Evolutionary conservation across 2,888 invertebrate genomes (phyloP).

Genomic region (Laspeyria flexula): DNA sequence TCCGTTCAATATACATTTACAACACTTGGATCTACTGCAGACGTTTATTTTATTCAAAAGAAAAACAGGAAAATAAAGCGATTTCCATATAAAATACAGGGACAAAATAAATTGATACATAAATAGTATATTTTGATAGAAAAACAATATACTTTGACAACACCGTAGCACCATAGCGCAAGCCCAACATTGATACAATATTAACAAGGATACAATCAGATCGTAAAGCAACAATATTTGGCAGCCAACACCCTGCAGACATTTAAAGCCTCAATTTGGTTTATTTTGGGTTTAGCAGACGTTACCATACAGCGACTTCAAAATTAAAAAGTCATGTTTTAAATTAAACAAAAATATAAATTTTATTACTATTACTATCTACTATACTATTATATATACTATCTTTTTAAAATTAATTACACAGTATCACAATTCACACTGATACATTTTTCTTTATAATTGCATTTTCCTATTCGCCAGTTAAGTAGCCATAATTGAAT

Average conservation of each 20-base stretch:
- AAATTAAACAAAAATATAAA: too few relatives aligned
- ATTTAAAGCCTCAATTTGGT: conserved; percentile 75
- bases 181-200: conserved; percentile 67
- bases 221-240: conserved; percentile 57
- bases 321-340: background rate
- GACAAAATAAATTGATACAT: too few relatives aligned
- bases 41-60: conserved; percentile 36
- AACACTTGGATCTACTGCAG: conserved; percentile 80
- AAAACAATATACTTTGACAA: conserved; percentile 58
- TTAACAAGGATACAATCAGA: conserved; percentile 51
- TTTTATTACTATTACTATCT: too few relatives aligned
- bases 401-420: too few relatives aligned
- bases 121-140: conserved; percentile 42
- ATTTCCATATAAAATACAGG: conserved; percentile 38
- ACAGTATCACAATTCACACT: too few relatives aligned
- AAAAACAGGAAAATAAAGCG: conserved; percentile 50
- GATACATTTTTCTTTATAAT: too few relatives aligned
- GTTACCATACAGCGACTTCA: conserved; percentile 76
- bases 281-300: conserved; percentile 50
- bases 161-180: conserved; percentile 64
- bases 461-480: too few relatives aligned
- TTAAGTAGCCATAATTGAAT: too few relatives aligned
- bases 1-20: conserved; percentile 65
- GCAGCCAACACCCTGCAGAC: conserved; percentile 86
- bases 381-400: too few relatives aligned